Base-by-base conservation (phyloP, 2,888 invertebrate genomes). In the Panorpa germanica region DNA sequence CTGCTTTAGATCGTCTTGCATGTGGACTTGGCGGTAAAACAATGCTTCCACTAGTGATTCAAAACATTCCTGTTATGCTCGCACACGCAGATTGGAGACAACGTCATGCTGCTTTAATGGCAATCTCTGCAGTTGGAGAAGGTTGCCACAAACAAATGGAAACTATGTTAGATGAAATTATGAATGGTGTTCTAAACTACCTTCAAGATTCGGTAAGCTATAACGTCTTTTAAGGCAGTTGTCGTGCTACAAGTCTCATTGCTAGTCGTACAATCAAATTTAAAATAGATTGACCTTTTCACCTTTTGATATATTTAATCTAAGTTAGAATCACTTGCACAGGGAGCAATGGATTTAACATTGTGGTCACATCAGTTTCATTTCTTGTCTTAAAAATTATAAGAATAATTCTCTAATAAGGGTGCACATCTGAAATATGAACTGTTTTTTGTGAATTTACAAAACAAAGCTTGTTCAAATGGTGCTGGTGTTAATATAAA, bases 131-230 rank as follows among this genome's bases (percentile, higher is more conserved):
- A 1, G 83, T 93, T 35, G 96, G 96, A 4, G 98, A 98, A 60
- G 98, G 98, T 13, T 98, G 96, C 49, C 90, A 91, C 50, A 86
- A 91, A 49, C 90, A 95, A 54, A 98, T 98, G 98, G 93, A 93
- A 52, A 65, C 69, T 30, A 75, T 93, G 64, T 63, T 98, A n/a
- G 76, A 76, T 32, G 81, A 85, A 56, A 81, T 98, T 20, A 81
- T 98, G 57, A 73, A 81, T 23, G 88, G 85, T 21, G 81, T 96
- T 21, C 61, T 91, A 35, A 78, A 74, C 41, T 90, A 74, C 53
- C 61, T 90, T 13, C 67, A 70, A 41, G 91, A 93, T 52, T 70
- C 76, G 29, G 81, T 81, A 53, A 62, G 67, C 59, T 31, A 4
- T 10, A 8, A 8, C 12, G n/a, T 25, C 7, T 25, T 25, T 25